These are phyloP conservation scores for Garrulus glandarius DNA, from an alignment of 2,797 vertebrate species.

Conservation along the genomic window DNA sequence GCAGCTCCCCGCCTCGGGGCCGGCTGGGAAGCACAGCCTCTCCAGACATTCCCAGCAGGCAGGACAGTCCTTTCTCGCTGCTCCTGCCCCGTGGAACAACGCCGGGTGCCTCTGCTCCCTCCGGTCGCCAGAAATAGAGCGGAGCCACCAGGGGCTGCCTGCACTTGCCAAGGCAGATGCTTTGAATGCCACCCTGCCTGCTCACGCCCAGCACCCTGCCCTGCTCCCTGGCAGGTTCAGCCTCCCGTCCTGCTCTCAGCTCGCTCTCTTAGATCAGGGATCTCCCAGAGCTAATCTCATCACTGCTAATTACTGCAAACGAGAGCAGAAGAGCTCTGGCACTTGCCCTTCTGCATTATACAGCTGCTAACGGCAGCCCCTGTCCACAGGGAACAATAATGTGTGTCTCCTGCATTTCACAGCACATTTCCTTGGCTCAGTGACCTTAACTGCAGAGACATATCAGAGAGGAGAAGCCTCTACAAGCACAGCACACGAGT, in stretches of 20 bases:
- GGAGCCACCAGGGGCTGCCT: neutral
- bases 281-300: conserved; percentile 51
- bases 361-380: neutral
- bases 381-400: neutral
- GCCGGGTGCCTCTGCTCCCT: neutral
- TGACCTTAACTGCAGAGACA: conserved; percentile 9
- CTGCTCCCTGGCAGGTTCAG: neutral
- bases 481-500: neutral
- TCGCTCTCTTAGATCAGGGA: neutral
- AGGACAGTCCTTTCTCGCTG: neutral
- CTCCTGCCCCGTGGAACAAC: neutral
- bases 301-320: conserved; percentile 51
- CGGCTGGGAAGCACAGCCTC: neutral
- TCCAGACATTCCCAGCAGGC: neutral
- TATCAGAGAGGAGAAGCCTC: neutral
- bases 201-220: neutral
- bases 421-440: neutral
- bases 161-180: neutral
- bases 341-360: conserved; percentile 42
- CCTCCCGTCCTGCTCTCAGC: neutral
- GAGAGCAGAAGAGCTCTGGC: conserved; percentile 32
- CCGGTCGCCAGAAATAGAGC: neutral
- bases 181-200: neutral
- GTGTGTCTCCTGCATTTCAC: conserved; percentile 4
- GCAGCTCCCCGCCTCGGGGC: neutral